Percentiles rank a stretch among this genome's conserved stretches.
These are phyloP conservation scores for Zingel zingel DNA, from an alignment of 2,113 vertebrate species.

Conservation along the genomic window DNA sequence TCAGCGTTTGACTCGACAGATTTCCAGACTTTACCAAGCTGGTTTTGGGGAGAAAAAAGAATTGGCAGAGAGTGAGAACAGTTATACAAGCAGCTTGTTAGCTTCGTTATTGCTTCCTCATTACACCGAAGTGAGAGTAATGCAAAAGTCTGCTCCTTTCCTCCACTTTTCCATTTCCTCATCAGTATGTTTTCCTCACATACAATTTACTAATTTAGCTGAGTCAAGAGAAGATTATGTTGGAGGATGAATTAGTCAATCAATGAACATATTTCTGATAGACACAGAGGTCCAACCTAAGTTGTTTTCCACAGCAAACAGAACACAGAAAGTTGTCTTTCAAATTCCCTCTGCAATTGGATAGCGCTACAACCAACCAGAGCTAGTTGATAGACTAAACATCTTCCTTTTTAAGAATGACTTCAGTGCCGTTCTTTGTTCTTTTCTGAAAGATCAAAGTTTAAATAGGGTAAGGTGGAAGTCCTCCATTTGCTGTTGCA, in stretches of 20 bases:
- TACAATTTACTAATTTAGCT: no score
- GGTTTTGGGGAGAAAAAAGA: conserved; percentile 5
- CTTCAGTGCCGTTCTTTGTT: no score
- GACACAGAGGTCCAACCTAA: not conserved
- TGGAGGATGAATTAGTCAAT: not conserved
- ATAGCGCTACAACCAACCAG: no score
- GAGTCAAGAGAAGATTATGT: no score
- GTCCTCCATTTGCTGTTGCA: no score
- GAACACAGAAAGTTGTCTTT: no score
- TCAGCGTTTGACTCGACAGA: conserved; percentile 43
- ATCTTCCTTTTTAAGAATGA: no score
- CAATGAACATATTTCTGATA: not conserved
- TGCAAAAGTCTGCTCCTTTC: not conserved
- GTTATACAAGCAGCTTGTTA: conserved; percentile 47
- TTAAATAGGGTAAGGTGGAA: no score
- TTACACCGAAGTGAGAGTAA: not conserved
- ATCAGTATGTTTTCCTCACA: not conserved
- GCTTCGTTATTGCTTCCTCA: conserved; percentile 18
- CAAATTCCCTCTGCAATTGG: no score
- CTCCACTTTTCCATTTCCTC: not conserved
- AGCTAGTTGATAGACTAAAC: no score
- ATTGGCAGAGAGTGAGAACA: conserved; percentile 21
- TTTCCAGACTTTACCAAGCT: conserved; percentile 19
- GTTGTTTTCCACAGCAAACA: not conserved
- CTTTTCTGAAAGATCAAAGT: no score